Evolutionary conservation across 2,797 vertebrate species (phyloP).

Genomic region (Simalia tracyae): DNA sequence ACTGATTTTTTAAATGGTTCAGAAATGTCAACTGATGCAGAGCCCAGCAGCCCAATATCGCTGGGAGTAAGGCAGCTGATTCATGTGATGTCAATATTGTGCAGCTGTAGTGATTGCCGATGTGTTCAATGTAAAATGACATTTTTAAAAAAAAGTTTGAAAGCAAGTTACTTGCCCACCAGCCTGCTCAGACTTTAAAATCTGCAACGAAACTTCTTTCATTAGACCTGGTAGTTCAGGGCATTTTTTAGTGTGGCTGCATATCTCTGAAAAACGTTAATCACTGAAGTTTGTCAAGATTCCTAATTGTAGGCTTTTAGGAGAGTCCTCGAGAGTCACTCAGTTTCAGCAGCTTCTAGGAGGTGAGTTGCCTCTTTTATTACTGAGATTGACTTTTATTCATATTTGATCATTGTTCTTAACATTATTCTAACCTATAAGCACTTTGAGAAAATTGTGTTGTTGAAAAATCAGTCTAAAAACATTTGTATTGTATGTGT

Average conservation of each 20-base stretch:
- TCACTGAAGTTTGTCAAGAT: background rate
- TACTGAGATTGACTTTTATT: background rate
- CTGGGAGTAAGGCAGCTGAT: background rate
- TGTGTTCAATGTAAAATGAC: background rate
- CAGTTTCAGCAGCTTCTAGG: background rate
- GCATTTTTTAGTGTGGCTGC: background rate
- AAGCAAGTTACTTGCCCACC: background rate
- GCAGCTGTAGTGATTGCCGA: background rate
- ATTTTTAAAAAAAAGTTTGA: background rate
- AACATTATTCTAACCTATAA: background rate
- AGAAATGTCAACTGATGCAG: background rate
- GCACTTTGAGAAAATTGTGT: background rate
- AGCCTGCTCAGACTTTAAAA: background rate
- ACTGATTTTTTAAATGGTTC: background rate
- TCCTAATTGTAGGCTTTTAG: background rate
- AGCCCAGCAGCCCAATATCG: background rate
- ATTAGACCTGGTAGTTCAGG: background rate
- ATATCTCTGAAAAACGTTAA: background rate
- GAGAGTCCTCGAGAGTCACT: background rate
- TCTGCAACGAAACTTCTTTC: background rate
- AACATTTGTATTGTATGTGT: background rate
- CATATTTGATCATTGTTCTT: background rate
- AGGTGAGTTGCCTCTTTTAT: background rate
- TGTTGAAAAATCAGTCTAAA: background rate
- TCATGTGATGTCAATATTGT: background rate